Base-by-base conservation (phyloP, 1,140 invertebrate genomes). In the Vanessa tameamea region DNA sequence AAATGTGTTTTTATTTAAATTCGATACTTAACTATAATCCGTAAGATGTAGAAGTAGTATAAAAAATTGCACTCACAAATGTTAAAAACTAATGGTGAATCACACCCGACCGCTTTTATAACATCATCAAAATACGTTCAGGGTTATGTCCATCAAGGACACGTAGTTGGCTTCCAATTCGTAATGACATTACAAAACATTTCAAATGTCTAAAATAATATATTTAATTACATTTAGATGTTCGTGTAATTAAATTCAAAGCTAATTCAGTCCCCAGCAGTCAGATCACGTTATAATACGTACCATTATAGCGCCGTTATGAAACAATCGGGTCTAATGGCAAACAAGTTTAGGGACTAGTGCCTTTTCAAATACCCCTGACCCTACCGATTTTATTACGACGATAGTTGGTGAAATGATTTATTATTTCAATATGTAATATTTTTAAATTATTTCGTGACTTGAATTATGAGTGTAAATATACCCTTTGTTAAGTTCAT, bases 301-400 rank as follows among this genome's bases (percentile, higher is more conserved):
- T 53, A 51, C 31, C 13, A 66, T 66, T 66, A 26, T 50, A 14
- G 64, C 53, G 47, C 64, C n/a, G 55, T 68, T 68, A 73, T 57
- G 55, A 73, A 59, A 71, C 73, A 71, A 75, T 68, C 63, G 64
- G 69, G 69, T 37, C 69, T 75, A 75, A 71, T 71, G 70, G 50
- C 51, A 37, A 31, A 63, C 69, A 75, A 75, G 69, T 71, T 75
- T 53, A 47, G 55, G 69, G 57, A 20, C 63, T 63, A 70, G 47
- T 55, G 69, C 64, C 55, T 75, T 75, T 64, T 43, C 55, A 53
- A 55, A 75, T 63, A 66, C 55, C 57, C 47, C 37, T 53, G 47
- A 15, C 16, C 57, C 14, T 20, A 50, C 15, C 16, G 53, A 67
- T 63, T 70, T 70, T 63, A 50, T 50, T 63, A 70, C 57, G 53